Conservation (phyloP, 2,888 invertebrate species). For the Stenolophus ochropezus region DNA sequence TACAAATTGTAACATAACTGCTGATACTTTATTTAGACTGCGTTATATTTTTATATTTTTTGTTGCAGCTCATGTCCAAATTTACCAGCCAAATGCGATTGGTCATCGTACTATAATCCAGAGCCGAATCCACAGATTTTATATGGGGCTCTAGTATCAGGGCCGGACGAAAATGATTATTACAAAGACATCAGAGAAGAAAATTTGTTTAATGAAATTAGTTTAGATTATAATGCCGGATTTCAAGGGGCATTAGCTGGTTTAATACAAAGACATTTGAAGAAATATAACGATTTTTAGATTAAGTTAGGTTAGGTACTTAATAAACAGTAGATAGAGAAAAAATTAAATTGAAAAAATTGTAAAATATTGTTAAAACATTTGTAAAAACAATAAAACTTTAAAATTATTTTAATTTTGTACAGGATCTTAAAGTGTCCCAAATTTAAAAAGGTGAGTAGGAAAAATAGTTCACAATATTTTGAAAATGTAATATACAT, state of each 20-base stretch:
- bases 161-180: constrained; percentile 75
- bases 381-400: too few species aligned
- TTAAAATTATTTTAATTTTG: too few species aligned
- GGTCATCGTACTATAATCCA: constrained; percentile 72
- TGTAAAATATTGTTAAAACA: too few species aligned
- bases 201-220: constrained; percentile 76
- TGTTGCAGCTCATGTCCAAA: constrained; percentile 74
- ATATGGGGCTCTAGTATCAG: constrained; percentile 77
- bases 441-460: too few species aligned
- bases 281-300: not conserved
- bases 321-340: too few species aligned
- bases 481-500: too few species aligned
- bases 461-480: too few species aligned
- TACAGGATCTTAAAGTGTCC: too few species aligned
- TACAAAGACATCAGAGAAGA: constrained; percentile 75
- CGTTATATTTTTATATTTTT: not conserved
- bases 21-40: too few species aligned
- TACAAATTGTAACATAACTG: too few species aligned
- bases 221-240: constrained; percentile 76
- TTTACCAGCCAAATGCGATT: constrained; percentile 73
- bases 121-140: constrained; percentile 75
- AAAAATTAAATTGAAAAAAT: too few species aligned
- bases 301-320: not conserved
- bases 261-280: constrained; percentile 69
- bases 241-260: constrained; percentile 76